Evolutionary conservation across 2,888 invertebrate genomes (phyloP).

Genomic region (Cremastinae sp.): DNA sequence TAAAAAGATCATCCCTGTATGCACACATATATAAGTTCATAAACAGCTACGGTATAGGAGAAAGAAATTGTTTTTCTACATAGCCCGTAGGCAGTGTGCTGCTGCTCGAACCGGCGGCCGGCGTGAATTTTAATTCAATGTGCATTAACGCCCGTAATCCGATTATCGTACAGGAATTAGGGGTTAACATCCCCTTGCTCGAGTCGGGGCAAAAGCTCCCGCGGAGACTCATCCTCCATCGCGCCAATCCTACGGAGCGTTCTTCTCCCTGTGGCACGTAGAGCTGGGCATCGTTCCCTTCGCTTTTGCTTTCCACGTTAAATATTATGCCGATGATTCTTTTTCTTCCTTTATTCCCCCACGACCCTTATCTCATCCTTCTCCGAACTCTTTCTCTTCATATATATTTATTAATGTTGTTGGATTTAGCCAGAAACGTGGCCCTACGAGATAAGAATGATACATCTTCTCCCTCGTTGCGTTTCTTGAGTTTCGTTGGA

Average conservation of each 20-base stretch:
- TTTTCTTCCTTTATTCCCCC: too few species aligned
- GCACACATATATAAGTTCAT: constrained; percentile 9
- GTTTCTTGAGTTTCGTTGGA: too few species aligned
- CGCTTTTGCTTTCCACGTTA: too few species aligned
- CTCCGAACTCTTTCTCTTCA: too few species aligned
- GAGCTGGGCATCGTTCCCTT: neutral
- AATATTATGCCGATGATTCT: too few species aligned
- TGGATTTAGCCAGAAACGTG: too few species aligned
- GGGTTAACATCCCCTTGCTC: constrained; percentile 41
- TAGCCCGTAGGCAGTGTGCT: constrained; percentile 21
- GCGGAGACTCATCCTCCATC: constrained; percentile 23
- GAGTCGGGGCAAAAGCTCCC: constrained; percentile 26
- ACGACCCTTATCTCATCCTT: too few species aligned
- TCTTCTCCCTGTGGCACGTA: constrained; percentile 36
- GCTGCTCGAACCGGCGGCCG: constrained; percentile 38
- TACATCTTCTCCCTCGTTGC: too few species aligned
- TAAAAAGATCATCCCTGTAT: constrained; percentile 21
- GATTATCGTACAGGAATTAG: constrained; percentile 65
- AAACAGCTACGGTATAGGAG: constrained; percentile 7
- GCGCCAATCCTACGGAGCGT: constrained; percentile 5
- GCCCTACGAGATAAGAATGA: too few species aligned
- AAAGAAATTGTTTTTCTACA: constrained; percentile 56
- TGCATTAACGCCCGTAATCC: constrained; percentile 68
- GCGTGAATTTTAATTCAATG: constrained; percentile 71
- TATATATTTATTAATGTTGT: too few species aligned